A percentile compares a stretch with the other conserved stretches of the same genome.
phyloP scores from a whole-genome alignment of 2,113 vertebrate genomes.

The Gorsachius goisagi region DNA sequence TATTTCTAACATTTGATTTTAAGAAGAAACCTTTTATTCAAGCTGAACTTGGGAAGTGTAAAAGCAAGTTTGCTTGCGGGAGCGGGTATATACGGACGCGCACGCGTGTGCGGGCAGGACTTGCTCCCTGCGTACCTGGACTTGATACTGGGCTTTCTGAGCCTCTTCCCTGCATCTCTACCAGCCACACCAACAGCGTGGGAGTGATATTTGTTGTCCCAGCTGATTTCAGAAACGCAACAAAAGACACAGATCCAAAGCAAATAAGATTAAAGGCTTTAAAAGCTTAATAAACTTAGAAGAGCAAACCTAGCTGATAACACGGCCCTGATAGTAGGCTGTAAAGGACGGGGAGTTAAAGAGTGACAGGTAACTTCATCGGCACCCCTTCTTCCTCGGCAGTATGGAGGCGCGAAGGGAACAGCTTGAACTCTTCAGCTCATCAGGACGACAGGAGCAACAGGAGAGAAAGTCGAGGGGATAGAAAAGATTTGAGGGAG shows the following conservation, averaged over 20 bases:
- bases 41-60: not conserved
- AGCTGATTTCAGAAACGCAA: not conserved
- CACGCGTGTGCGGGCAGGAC: not conserved
- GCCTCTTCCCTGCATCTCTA: not conserved
- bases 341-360: not conserved
- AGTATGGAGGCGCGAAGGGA: not conserved
- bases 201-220: not conserved
- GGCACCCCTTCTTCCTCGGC: not conserved
- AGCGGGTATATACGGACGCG: not conserved
- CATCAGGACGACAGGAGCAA: not conserved
- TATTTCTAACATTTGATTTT: not conserved
- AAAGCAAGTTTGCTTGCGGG: not conserved
- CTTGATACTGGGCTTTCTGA: not conserved
- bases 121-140: not conserved
- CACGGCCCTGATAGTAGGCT: not conserved
- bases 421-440: not conserved
- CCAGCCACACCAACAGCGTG: fast-evolving
- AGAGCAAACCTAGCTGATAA: slow-evolving; percentile 14
- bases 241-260: not conserved
- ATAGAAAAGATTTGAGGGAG: not conserved
- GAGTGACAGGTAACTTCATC: not conserved
- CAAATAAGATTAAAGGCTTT: slow-evolving; percentile 41
- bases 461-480: not conserved
- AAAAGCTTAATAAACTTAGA: slow-evolving; percentile 24
- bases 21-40: not conserved